A percentile compares a stretch with the other conserved stretches of the same genome.
phyloP scores from a whole-genome alignment of 1,140 invertebrate species.

The Pentalonia nigronervosa region DNA sequence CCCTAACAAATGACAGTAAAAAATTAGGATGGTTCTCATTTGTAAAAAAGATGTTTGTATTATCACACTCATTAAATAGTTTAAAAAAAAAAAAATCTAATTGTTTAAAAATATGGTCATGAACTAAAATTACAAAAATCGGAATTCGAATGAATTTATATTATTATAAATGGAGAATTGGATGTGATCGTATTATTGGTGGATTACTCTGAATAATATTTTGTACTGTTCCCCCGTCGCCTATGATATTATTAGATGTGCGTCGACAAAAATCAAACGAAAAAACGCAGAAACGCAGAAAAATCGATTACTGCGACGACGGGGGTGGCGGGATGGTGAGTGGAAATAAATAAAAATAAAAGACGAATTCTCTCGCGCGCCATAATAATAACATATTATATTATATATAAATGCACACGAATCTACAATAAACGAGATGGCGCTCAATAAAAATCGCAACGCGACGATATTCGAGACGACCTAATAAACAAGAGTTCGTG shows the following conservation, averaged over 20 bases:
- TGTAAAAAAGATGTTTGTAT: too few relatives aligned
- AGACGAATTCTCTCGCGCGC: not conserved
- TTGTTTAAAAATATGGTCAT: too few relatives aligned
- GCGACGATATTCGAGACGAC: constrained; percentile 6
- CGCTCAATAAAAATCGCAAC: constrained; percentile 10
- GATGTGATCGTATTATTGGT: rapidly evolving
- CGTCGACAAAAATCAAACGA: not conserved
- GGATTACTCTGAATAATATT: not conserved
- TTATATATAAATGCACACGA: not conserved
- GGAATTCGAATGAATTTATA: too few relatives aligned
- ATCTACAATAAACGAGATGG: not conserved
- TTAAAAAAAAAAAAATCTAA: too few relatives aligned
- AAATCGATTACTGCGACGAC: not conserved
- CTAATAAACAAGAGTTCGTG: not conserved
- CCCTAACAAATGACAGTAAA: too few relatives aligned
- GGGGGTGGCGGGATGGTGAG: not conserved
- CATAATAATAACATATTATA: not conserved
- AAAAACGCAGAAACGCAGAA: not conserved
- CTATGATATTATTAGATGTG: not conserved
- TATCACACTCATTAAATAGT: too few relatives aligned
- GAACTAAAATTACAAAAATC: too few relatives aligned
- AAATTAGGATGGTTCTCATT: too few relatives aligned
- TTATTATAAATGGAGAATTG: not conserved
- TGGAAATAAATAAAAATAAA: not conserved
- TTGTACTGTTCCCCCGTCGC: not conserved